phyloP scores from a whole-genome alignment of 2,888 invertebrate genomes.

The Junonia oenone region DNA sequence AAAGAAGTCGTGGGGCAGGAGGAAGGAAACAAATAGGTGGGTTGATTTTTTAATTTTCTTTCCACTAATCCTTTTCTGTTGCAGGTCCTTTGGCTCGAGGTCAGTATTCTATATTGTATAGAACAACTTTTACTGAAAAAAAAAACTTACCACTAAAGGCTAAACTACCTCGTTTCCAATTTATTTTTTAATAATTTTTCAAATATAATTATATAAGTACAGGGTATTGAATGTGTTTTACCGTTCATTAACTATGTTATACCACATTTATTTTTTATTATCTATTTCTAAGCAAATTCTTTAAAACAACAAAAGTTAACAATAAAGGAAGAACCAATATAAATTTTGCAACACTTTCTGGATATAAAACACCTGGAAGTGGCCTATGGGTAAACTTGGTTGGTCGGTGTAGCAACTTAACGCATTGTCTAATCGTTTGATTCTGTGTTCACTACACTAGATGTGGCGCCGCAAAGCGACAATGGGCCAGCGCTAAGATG shows the following conservation, averaged over 20 bases:
- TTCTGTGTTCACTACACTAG: conserved; percentile 70
- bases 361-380: conserved; percentile 5
- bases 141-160: too few relatives aligned
- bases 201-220: neutral
- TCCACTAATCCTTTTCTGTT: conserved; percentile 36
- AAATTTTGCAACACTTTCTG: conserved; percentile 7
- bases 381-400: conserved; percentile 12
- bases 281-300: neutral
- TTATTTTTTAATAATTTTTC: neutral
- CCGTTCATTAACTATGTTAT: neutral
- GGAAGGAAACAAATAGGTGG: conserved; percentile 64
- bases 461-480: conserved; percentile 48
- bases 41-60: conserved; percentile 39
- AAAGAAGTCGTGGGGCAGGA: conserved; percentile 87
- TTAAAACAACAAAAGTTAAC: neutral
- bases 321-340: conserved; percentile 7
- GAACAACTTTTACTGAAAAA: neutral
- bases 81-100: conserved; percentile 49
- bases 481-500: conserved; percentile 43
- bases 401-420: conserved; percentile 11
- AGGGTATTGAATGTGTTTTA: neutral
- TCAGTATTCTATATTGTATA: conserved; percentile 42
- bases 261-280: neutral
- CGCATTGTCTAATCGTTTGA: conserved; percentile 61
- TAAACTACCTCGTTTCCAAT: neutral